Evolutionary conservation across 92 coral and sea anemone genomes (phyloP).

Genomic region (Siderastrea siderea): DNA sequence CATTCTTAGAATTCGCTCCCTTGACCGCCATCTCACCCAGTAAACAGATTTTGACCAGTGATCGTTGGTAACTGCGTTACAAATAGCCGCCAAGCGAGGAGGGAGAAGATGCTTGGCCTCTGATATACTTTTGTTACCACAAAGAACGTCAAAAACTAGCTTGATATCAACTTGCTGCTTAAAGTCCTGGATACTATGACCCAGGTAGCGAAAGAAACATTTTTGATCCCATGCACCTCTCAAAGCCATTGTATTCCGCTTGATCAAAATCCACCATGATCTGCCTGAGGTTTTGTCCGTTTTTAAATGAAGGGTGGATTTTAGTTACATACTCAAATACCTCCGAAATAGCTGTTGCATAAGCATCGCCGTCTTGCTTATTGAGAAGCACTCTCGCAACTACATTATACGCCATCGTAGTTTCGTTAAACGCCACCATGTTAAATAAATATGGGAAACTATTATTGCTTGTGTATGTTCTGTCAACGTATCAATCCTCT

Average conservation of each 20-base stretch:
- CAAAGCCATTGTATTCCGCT: constrained; percentile 70
- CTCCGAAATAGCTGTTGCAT: constrained; percentile 56
- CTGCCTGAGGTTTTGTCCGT: constrained; percentile 54
- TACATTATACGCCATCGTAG: constrained; percentile 32
- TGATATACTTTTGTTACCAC: constrained; percentile 29
- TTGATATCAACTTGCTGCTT: constrained; percentile 18
- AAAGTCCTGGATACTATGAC: constrained; percentile 42
- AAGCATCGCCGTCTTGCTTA: constrained; percentile 74
- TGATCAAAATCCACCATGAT: constrained; percentile 74
- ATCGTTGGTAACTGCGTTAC: neutral
- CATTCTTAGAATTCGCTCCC: constrained; percentile 50
- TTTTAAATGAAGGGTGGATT: constrained; percentile 32
- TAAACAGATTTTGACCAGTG: constrained; percentile 50
- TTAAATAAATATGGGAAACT: constrained; percentile 48
- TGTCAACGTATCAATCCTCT: constrained; percentile 34
- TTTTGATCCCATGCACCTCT: constrained; percentile 26
- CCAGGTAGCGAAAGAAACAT: constrained; percentile 42
- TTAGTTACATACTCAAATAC: constrained; percentile 58
- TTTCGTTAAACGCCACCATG: constrained; percentile 39
- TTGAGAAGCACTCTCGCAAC: constrained; percentile 52
- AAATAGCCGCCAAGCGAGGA: constrained; percentile 1
- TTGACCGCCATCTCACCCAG: constrained; percentile 73
- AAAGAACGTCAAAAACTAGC: constrained; percentile 41
- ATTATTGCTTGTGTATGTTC: constrained; percentile 48
- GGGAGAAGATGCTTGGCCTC: constrained; percentile 34